These are phyloP conservation scores for Mormyrus hasselquistii DNA, from an alignment of 2,797 vertebrate species.

Conservation along the genomic window DNA sequence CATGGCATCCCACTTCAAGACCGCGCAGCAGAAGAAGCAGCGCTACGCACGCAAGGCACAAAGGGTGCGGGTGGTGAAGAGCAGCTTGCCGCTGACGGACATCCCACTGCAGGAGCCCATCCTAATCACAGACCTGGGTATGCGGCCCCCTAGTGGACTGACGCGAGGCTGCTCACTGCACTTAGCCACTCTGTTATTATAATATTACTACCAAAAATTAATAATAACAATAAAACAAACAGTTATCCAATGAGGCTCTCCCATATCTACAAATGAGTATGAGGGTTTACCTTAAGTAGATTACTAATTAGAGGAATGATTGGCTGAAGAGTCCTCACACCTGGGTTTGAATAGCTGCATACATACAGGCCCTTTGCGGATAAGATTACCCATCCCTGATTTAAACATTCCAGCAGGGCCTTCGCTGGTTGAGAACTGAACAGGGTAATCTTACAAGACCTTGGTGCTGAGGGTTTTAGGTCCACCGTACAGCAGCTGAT, in stretches of 20 bases:
- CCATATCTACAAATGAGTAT: neutral
- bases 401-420: neutral
- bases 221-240: neutral
- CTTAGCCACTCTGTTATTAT: neutral
- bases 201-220: neutral
- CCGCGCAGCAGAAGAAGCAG: conserved; percentile 80
- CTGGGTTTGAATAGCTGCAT: neutral
- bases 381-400: neutral
- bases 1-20: conserved; percentile 93
- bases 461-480: neutral
- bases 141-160: neutral
- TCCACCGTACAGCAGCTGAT: neutral
- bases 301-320: neutral
- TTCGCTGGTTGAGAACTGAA: neutral
- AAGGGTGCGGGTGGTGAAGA: conserved; percentile 81
- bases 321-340: neutral
- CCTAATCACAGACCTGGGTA: conserved; percentile 95
- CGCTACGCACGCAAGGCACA: conserved; percentile 82
- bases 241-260: neutral
- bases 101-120: conserved; percentile 95
- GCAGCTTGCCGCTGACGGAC: conserved; percentile 74
- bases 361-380: neutral
- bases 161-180: neutral
- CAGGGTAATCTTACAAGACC: neutral
- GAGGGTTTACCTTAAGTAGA: neutral